A percentile compares a stretch with the other conserved stretches of the same genome.
These are phyloP conservation scores for Hesperia comma DNA, from an alignment of 2,888 invertebrate genomes.

Conservation along the genomic window DNA sequence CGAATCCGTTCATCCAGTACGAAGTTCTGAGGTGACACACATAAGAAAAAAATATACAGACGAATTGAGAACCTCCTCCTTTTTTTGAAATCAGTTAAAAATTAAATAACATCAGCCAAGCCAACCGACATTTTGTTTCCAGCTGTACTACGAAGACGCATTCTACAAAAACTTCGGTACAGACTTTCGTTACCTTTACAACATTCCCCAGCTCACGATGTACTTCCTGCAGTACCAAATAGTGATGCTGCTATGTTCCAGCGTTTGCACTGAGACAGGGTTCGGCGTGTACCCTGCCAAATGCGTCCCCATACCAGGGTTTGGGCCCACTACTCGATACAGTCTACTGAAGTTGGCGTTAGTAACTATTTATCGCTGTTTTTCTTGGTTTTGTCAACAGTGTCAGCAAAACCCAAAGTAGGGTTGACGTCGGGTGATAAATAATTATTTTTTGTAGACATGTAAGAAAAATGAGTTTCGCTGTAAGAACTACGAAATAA, in stretches of 20 bases:
- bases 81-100: no score
- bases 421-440: no score
- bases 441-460: no score
- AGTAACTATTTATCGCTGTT: constrained; percentile 1
- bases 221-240: constrained; percentile 90
- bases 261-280: constrained; percentile 91
- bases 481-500: no score
- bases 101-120: no score
- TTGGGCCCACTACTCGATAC: constrained; percentile 88
- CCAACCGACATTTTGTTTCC: constrained; percentile 51
- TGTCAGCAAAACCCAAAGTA: no score
- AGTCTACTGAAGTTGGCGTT: constrained; percentile 56
- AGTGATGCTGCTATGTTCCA: constrained; percentile 90
- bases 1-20: no score
- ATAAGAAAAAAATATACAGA: no score
- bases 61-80: no score
- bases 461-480: no score
- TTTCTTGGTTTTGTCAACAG: no score
- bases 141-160: constrained; percentile 88
- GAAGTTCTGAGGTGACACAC: no score
- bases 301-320: constrained; percentile 86
- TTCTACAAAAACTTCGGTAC: constrained; percentile 86
- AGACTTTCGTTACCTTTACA: constrained; percentile 89
- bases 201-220: constrained; percentile 89
- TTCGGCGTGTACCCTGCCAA: constrained; percentile 92